A percentile compares a stretch with the other conserved stretches of the same genome.
Evolutionary conservation across 2,888 invertebrate species (phyloP).

Genomic region (Lypha dubia): DNA sequence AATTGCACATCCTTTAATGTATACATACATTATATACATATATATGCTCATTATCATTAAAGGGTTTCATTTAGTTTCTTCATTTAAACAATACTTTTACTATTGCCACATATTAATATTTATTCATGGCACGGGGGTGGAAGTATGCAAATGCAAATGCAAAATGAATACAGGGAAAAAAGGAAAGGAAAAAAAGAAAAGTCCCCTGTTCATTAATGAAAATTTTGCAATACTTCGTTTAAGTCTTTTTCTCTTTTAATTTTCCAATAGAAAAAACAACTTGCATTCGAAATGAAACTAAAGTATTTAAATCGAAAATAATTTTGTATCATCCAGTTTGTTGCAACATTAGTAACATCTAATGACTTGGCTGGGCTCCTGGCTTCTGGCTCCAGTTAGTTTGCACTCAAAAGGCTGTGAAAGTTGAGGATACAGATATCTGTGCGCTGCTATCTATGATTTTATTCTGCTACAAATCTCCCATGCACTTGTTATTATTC

Average conservation of each 20-base stretch:
- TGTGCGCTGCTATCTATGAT: background rate
- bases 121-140: slow-evolving; percentile 21
- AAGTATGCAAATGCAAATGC: slow-evolving; percentile 36
- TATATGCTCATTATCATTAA: slow-evolving; percentile 55
- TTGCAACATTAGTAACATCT: slow-evolving; percentile 61
- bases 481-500: slow-evolving; percentile 20
- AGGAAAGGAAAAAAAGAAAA: background rate
- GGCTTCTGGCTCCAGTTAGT: slow-evolving; percentile 28
- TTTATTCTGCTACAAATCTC: slow-evolving; percentile 27
- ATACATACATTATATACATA: background rate
- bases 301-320: slow-evolving; percentile 58
- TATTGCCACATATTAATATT: slow-evolving; percentile 9
- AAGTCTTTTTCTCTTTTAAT: background rate
- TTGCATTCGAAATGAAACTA: slow-evolving; percentile 15
- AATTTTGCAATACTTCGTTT: slow-evolving; percentile 33
- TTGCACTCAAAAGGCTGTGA: background rate
- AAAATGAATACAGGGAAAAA: background rate
- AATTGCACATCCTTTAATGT: slow-evolving; percentile 7
- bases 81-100: slow-evolving; percentile 36
- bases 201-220: slow-evolving; percentile 59
- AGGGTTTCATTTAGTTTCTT: slow-evolving; percentile 25
- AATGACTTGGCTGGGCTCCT: slow-evolving; percentile 65
- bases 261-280: slow-evolving; percentile 34
- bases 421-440: background rate
- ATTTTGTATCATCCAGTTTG: slow-evolving; percentile 46